Base-by-base conservation (phyloP, 2,888 invertebrate species). In the Polyommatus icarus region DNA sequence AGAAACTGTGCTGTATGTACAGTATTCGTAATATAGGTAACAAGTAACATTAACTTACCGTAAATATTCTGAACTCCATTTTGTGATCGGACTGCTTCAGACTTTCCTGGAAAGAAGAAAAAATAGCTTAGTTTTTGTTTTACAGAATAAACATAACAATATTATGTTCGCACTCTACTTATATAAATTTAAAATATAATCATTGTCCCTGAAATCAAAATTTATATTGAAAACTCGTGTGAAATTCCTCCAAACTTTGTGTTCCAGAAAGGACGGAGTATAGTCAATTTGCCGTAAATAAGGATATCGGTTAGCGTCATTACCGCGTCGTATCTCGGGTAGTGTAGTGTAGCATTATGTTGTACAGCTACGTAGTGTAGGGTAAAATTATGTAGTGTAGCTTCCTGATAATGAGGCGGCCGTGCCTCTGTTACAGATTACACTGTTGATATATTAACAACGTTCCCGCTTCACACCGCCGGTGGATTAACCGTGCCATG, bases 251-350 rank as follows among this genome's bases (percentile, higher is more conserved):
- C 29, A 67, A 29, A 67, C 67, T 32, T 67, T 32, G 15, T 32
- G 29, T 67, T 29, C 1, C 32, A 18, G 67, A 32, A 32, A 78
- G 61, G 73, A 78, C 71, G 78, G 77, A 80, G 83, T 80, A 79
- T 82, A 76, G 81, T 83, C 91, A 91, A 93, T 93, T 91, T 92
- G 92, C 92, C 92, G 91, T 93, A 93, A 93, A 93, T 92, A 93
- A 91, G 93, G 91, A 89, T 91, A 92, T 93, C 89, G 92, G 91
- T 89, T 89, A 90, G 89, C 89, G 88, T 89, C 90, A 91, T 93
- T 92, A 92, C 82, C 81, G 71, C 36, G 77, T 77, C 71, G 24
- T 24, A 61, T 20, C 61, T 61, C 61, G 61, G 8, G 61, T 61
- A 61, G 61, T 61, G 61, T 61, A 61, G 61, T 12, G 10, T 61